These are phyloP conservation scores for Epinephelus lanceolatus DNA, from an alignment of 2,113 vertebrate species.

Conservation along the genomic window DNA sequence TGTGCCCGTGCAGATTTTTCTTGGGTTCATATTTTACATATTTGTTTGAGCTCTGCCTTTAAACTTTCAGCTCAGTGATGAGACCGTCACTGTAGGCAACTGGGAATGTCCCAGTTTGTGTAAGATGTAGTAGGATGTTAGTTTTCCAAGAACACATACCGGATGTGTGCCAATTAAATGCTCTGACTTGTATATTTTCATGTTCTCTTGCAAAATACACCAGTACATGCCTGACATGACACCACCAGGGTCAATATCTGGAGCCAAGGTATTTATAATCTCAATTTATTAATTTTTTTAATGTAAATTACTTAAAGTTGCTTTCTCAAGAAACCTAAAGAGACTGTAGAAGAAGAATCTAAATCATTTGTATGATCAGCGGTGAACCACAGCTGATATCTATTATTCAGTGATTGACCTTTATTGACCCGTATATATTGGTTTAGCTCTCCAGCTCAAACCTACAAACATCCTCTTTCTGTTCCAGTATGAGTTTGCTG, in stretches of 20 bases:
- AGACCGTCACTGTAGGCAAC: no score
- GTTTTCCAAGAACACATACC: background rate
- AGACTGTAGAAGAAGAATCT: background rate
- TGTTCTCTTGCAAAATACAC: background rate
- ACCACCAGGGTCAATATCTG: background rate
- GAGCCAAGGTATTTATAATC: background rate
- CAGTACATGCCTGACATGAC: background rate
- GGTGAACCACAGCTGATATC: background rate
- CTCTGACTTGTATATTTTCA: background rate
- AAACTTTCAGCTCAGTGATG: background rate
- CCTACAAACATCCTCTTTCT: background rate
- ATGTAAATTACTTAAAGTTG: background rate
- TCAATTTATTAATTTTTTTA: background rate
- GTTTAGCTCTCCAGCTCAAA: background rate
- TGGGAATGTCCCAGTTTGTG: no score
- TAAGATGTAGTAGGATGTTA: no score
- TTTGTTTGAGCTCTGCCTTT: background rate
- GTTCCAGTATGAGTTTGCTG: background rate
- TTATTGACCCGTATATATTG: constrained; percentile 4
- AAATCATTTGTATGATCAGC: background rate
- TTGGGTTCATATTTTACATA: background rate
- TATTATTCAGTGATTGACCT: constrained; percentile 3
- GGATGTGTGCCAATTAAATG: background rate
- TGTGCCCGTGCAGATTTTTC: background rate
- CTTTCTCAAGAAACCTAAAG: background rate